These are phyloP conservation scores for Mya arenaria DNA, from an alignment of 1,140 invertebrate species.

Conservation along the genomic window DNA sequence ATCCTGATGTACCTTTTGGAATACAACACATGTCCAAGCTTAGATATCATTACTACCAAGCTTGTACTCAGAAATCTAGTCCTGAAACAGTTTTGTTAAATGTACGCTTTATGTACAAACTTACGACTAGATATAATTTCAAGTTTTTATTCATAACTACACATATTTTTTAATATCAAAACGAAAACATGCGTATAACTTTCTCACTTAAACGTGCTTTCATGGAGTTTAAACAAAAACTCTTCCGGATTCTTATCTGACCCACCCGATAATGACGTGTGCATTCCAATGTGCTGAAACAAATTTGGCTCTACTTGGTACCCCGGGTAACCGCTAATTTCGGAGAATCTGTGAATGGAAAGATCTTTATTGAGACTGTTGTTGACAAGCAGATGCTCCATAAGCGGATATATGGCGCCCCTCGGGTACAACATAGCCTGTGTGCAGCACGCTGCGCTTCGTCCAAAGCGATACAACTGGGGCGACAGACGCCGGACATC, in stretches of 20 bases:
- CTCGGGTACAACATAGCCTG: conserved; percentile 56
- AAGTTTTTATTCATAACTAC: too few relatives aligned
- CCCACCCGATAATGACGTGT: background rate
- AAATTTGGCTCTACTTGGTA: conserved; percentile 34
- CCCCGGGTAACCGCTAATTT: background rate
- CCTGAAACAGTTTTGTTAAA: too few relatives aligned
- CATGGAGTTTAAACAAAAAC: conserved; percentile 14
- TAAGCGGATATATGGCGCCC: conserved; percentile 5
- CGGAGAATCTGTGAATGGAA: conserved; percentile 8
- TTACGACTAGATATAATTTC: too few relatives aligned
- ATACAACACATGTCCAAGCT: too few relatives aligned
- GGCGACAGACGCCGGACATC: conserved; percentile 48
- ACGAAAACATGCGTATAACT: too few relatives aligned
- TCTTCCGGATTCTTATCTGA: conserved; percentile 8
- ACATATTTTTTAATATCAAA: too few relatives aligned
- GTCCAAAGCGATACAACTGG: conserved; percentile 27
- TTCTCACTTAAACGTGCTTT: too few relatives aligned
- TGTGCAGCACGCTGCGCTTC: conserved; percentile 51
- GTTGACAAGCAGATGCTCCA: conserved; percentile 38
- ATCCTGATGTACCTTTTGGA: too few relatives aligned
- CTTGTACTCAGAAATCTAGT: too few relatives aligned
- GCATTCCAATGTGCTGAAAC: conserved; percentile 16
- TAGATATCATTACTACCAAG: too few relatives aligned
- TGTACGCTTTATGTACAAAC: too few relatives aligned
- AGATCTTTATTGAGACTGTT: conserved; percentile 36